Evolutionary conservation across 2,113 vertebrate genomes (phyloP).

Genomic region (Hirundichthys speculiger): DNA sequence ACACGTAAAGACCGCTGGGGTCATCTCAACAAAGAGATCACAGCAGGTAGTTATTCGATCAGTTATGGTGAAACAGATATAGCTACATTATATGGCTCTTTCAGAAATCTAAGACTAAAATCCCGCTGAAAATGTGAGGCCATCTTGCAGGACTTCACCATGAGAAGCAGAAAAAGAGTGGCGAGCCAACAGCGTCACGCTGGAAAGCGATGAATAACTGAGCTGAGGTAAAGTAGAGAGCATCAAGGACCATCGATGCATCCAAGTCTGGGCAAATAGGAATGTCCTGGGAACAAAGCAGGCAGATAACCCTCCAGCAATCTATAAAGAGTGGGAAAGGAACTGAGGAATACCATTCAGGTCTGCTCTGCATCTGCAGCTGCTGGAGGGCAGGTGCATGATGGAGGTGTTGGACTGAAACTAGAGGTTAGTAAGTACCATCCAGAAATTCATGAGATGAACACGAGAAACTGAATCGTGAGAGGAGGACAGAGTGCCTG

Average conservation of each 20-base stretch:
- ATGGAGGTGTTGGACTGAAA: slow-evolving; percentile 9
- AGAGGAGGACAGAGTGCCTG: slow-evolving; percentile 20
- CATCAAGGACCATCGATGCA: neutral
- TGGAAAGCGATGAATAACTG: too few species aligned
- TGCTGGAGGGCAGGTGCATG: slow-evolving; percentile 16
- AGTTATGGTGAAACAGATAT: too few species aligned
- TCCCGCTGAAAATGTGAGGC: too few species aligned
- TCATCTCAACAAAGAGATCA: neutral
- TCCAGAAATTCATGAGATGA: slow-evolving; percentile 23
- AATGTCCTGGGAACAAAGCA: neutral
- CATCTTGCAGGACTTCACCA: too few species aligned
- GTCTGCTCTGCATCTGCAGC: neutral
- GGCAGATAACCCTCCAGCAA: neutral
- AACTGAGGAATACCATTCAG: slow-evolving; percentile 6
- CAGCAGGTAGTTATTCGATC: too few species aligned
- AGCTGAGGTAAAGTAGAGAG: neutral
- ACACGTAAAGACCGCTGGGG: neutral
- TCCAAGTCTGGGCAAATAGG: neutral
- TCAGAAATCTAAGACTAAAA: too few species aligned
- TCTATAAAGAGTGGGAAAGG: slow-evolving; percentile 10
- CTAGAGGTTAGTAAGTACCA: slow-evolving; percentile 14
- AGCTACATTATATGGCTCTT: too few species aligned
- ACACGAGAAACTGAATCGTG: neutral
- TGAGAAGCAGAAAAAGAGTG: too few species aligned
- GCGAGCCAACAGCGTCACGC: too few species aligned